A percentile compares a stretch with the other conserved stretches of the same genome.
These are phyloP conservation scores for Nephrotoma guestfalica DNA, from an alignment of 2,888 invertebrate species.

Conservation along the genomic window DNA sequence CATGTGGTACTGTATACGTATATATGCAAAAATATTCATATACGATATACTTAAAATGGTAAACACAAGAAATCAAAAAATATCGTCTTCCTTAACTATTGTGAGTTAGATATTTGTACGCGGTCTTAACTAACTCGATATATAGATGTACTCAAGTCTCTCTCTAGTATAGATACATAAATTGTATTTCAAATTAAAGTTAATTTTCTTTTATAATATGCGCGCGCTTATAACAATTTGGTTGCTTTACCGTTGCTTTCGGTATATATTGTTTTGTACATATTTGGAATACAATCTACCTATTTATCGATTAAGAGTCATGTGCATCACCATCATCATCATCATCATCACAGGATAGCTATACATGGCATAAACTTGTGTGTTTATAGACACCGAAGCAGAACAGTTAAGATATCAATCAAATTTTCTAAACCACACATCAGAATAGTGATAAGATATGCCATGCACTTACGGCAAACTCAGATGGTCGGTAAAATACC, in stretches of 20 bases:
- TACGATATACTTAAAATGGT: background rate
- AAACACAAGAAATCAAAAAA: background rate
- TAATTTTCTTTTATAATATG: background rate
- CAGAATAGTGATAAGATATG: no score
- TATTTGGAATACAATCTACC: background rate
- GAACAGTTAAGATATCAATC: background rate
- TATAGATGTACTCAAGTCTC: background rate
- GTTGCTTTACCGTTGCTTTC: background rate
- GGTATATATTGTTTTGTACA: background rate
- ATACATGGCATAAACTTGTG: background rate
- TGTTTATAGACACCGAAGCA: background rate
- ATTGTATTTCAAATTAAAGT: background rate
- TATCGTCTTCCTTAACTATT: background rate
- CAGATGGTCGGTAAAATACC: no score
- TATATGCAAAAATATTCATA: background rate
- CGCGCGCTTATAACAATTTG: background rate
- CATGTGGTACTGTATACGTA: background rate
- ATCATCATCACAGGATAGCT: background rate
- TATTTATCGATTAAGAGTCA: background rate
- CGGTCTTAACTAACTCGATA: background rate
- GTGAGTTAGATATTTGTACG: background rate
- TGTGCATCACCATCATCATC: background rate
- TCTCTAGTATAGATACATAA: background rate
- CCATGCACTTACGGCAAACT: no score
- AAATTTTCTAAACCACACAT: background rate